Conservation (phyloP, 2,888 invertebrate genomes). For the Drosophila percnosoma region DNA sequence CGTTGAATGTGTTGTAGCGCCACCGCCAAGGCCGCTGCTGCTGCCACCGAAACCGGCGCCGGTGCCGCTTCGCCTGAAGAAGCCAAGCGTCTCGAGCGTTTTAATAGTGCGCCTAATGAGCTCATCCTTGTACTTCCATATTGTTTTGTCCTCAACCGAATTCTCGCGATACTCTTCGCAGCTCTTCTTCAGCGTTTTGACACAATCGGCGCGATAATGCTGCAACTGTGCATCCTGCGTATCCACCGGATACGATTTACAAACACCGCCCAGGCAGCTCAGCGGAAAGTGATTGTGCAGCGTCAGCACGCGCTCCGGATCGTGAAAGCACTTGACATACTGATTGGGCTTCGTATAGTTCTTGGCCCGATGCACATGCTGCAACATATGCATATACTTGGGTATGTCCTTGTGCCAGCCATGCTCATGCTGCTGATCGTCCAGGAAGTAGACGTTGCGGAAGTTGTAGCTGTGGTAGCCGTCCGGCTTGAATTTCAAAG, state of each 20-base stretch:
- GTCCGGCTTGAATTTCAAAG: slow-evolving; percentile 87
- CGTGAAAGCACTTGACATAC: slow-evolving; percentile 97
- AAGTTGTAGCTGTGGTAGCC: slow-evolving; percentile 91
- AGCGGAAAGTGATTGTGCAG: slow-evolving; percentile 97
- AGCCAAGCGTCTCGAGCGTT: slow-evolving; percentile 90
- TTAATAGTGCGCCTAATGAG: slow-evolving; percentile 89
- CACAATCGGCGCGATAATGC: slow-evolving; percentile 97
- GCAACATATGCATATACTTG: slow-evolving; percentile 96
- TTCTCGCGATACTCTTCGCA: slow-evolving; percentile 93
- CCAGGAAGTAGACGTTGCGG: slow-evolving; percentile 96
- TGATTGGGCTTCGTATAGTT: slow-evolving; percentile 97
- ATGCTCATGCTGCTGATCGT: slow-evolving; percentile 92
- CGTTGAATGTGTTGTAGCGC: slow-evolving; percentile 81
- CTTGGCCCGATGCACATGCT: slow-evolving; percentile 94
- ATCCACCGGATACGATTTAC: slow-evolving; percentile 93
- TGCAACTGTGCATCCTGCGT: slow-evolving; percentile 94
- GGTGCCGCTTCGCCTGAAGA: slow-evolving; percentile 84
- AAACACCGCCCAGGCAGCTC: slow-evolving; percentile 93
- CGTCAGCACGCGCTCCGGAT: slow-evolving; percentile 94
- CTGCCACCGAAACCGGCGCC: slow-evolving; percentile 60
- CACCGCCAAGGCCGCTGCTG: slow-evolving; percentile 72
- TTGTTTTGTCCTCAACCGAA: slow-evolving; percentile 92
- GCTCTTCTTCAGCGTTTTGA: slow-evolving; percentile 92
- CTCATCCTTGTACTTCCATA: slow-evolving; percentile 94
- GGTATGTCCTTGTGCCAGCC: slow-evolving; percentile 92